Base-by-base conservation (phyloP, 2,888 invertebrate species). In the Eupithecia inturbata region DNA sequence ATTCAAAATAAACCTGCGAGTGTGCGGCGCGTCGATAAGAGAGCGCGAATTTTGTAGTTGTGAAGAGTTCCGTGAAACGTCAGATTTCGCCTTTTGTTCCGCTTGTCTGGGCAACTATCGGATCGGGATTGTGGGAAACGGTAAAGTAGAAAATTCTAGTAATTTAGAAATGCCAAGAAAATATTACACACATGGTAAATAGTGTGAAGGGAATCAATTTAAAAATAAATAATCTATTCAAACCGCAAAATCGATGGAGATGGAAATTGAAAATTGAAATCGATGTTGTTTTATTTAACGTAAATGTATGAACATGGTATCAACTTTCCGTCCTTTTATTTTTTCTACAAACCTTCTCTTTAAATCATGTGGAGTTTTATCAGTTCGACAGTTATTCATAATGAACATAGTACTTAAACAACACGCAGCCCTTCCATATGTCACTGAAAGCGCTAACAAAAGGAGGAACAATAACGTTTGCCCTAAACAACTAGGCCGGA, bases 1-100 rank as follows among this genome's bases (percentile, higher is more conserved):
- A 41, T 87, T 86, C 87, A 89, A 90, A 90, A 90, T 87, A 88
- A 89, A 88, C 84, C 79, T 82, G 78, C 75, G 75, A 80, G 82
- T 79, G 79, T 85, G 85, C 81, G 82, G 81, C 73, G 78, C 78
- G 82, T 80, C 80, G 85, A 87, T 84, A 86, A 83, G 85, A 83
- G 83, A 77, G 83, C 80, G 82, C 80, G 83, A 76, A 80, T 79
- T 84, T 81, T 73, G 70, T 60, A 72, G 72, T 62, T 70, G 74
- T 70, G 72, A 69, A 72, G 67, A 72, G 67, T 62, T 62, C 69
- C 75, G 71, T 72, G 70, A 62, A 75, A 68, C 67, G 75, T 70
- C 68, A 72, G 71, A 64, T 67, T 66, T 72, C 67, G 71, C 67
- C 41, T 72, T 75, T 73, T 60, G 70, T 75, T 69, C 68, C 75